phyloP scores from a whole-genome alignment of 2,888 invertebrate species.

The Alentia gelatinosa region DNA sequence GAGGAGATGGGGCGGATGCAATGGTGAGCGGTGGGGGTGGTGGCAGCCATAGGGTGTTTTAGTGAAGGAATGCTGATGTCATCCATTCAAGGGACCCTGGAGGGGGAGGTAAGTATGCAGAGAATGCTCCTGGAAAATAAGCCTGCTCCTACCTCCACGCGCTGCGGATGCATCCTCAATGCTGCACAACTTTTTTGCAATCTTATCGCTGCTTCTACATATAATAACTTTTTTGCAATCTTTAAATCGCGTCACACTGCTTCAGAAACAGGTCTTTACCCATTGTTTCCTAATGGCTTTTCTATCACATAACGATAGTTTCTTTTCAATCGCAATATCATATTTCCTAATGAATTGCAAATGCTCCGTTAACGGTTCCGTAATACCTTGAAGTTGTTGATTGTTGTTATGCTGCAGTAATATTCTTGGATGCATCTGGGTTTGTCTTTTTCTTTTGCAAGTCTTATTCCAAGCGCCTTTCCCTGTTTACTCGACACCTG shows the following conservation, averaged over 20 bases:
- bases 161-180: not conserved
- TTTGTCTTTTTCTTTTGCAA: not conserved
- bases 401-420: not conserved
- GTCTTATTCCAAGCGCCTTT: not conserved
- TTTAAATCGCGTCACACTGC: too few species aligned
- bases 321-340: too few species aligned
- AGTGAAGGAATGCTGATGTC: constrained; percentile 31
- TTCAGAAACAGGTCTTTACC: too few species aligned
- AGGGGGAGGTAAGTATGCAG: constrained; percentile 17
- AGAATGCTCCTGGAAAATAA: not conserved
- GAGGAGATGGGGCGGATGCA: not conserved
- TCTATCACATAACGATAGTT: too few species aligned
- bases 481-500: not conserved
- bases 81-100: not conserved
- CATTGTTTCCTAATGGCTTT: too few species aligned
- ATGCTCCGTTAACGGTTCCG: not conserved
- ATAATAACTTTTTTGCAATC: too few species aligned
- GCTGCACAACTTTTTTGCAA: not conserved
- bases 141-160: not conserved
- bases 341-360: too few species aligned
- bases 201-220: too few species aligned
- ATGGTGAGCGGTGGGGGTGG: not conserved
- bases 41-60: not conserved
- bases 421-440: not conserved
- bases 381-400: not conserved